Evolutionary conservation across 2,113 vertebrate species (phyloP).

Genomic region (Phrynosoma blainvillii): DNA sequence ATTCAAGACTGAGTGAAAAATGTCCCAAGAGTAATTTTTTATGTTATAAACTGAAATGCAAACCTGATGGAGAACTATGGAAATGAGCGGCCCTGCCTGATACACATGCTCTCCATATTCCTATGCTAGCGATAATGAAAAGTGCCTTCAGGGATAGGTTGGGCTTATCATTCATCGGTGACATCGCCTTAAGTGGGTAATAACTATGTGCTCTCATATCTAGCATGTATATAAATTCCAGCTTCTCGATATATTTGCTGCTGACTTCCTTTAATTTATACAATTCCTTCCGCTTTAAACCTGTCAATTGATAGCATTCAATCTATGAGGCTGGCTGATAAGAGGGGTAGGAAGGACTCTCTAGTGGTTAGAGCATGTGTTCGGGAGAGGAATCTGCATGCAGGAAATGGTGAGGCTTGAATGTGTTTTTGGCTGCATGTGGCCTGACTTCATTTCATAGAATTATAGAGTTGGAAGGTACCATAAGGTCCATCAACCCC

Average conservation of each 20-base stretch:
- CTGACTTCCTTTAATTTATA: slow-evolving; percentile 72
- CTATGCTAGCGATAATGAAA: slow-evolving; percentile 72
- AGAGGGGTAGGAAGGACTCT: slow-evolving; percentile 64
- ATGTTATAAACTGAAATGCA: slow-evolving; percentile 74
- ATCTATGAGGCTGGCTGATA: slow-evolving; percentile 70
- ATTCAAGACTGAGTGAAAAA: slow-evolving; percentile 73
- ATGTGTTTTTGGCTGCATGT: background rate
- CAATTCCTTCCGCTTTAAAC: slow-evolving; percentile 75
- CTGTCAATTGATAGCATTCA: slow-evolving; percentile 75
- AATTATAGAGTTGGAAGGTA: too few relatives aligned
- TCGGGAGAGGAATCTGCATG: background rate
- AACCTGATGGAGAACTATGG: slow-evolving; percentile 74
- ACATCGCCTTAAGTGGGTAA: slow-evolving; percentile 75
- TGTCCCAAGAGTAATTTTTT: slow-evolving; percentile 68
- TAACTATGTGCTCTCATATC: slow-evolving; percentile 76
- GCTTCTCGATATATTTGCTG: slow-evolving; percentile 72
- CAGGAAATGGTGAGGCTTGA: background rate
- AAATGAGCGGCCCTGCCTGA: slow-evolving; percentile 70
- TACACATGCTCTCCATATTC: slow-evolving; percentile 66
- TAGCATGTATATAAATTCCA: slow-evolving; percentile 74
- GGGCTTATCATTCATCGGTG: slow-evolving; percentile 74
- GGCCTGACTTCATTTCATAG: too few relatives aligned
- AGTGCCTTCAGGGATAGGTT: slow-evolving; percentile 75
- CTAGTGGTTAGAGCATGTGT: slow-evolving; percentile 56
- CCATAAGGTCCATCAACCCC: too few relatives aligned